phyloP scores from a whole-genome alignment of 2,797 vertebrate genomes.

The Mionectes olivaceus region DNA sequence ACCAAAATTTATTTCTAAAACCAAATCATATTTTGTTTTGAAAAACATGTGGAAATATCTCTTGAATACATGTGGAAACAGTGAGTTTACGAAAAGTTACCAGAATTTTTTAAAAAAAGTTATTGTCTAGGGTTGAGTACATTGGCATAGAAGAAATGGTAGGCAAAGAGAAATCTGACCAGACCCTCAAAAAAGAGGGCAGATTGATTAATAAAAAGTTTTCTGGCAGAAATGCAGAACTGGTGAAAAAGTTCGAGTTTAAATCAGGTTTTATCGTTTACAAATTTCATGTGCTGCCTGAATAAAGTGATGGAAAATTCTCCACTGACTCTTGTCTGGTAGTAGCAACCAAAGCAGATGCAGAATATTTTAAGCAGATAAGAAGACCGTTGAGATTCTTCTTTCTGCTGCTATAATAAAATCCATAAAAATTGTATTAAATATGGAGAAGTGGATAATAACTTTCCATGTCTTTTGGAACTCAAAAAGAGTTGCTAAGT shows the following conservation, averaged over 20 bases:
- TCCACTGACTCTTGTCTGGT: background rate
- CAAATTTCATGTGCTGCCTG: background rate
- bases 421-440: background rate
- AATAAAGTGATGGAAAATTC: background rate
- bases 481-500: background rate
- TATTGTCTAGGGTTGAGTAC: background rate
- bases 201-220: background rate
- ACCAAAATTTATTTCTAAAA: background rate
- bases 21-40: too few species aligned
- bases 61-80: background rate
- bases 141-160: background rate
- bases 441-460: background rate
- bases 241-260: background rate
- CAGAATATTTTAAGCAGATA: background rate
- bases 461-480: background rate
- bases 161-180: background rate
- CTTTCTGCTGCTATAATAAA: background rate
- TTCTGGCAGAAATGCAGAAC: background rate
- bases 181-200: background rate
- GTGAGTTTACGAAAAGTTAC: background rate
- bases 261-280: background rate
- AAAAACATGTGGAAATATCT: background rate
- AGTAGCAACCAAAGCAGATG: background rate
- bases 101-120: background rate
- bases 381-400: background rate